Evolutionary conservation across 2,113 vertebrate species (phyloP), one percentile per base, ranked within the genome.

Genomic region (Camarhynchus parvulus): DNA sequence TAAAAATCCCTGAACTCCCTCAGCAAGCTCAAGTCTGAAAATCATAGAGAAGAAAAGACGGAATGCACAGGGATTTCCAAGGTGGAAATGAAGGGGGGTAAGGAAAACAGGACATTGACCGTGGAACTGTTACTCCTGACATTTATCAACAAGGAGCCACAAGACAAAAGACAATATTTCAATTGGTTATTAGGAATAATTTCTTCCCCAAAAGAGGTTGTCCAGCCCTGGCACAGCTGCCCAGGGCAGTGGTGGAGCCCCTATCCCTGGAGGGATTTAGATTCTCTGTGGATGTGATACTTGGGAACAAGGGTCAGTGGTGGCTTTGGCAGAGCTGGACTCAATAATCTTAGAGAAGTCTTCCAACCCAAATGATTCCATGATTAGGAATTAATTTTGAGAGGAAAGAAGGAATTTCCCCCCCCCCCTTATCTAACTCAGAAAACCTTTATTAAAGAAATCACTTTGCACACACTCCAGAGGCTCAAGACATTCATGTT

Each of bases 41-140:
- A 24, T 2, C 0, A 30, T 1, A 33, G 20, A n/a, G 62, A 64
- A 24, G 41, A 41, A 56, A 50, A 87, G 10, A 21, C 75, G 62
- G 73, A 77, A 91, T 2, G 15, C 15, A 58, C 31, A 27, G 13
- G 33, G 41, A 46, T 28, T 22, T 52, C 55, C 63, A 19, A 0
- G 0, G 1, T 42, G 63, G 53, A 73, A 61, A 47, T 21, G 8
- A n/a, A 35, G 11, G n/a, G 30, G 41, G 31, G 10, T 10, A 14
- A 81, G 23, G 33, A 47, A 56, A 70, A 74, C 0, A 15, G 27
- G 30, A 83, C 37, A 28, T 44, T 44, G 14, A 49, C 5, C 24
- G 3, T 7, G 18, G 55, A 50, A 74, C 27, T 31, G 30, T 13
- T 39, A 61, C 24, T 22, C 41, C 50, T 13, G 28, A 16, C 13